These are phyloP conservation scores for Perognathus longimembris DNA, from an alignment of 2,113 vertebrate species.

Conservation along the genomic window DNA sequence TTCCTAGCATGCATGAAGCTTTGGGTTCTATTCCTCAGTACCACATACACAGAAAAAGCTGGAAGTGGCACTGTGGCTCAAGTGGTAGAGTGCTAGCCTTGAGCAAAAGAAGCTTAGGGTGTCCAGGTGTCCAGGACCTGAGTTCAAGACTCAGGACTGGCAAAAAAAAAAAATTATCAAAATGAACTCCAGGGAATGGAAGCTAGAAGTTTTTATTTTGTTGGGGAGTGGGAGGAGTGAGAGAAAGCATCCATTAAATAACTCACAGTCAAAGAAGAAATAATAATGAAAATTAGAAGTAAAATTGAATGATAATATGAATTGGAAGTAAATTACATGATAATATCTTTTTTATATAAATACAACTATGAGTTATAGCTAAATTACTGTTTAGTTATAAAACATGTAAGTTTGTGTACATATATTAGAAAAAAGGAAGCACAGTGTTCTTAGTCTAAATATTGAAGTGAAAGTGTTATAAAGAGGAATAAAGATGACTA, in stretches of 20 bases:
- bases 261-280: conserved; percentile 54
- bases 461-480: not conserved
- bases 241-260: not conserved
- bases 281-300: conserved; percentile 57
- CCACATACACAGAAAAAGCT: no score
- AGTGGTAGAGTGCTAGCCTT: no score
- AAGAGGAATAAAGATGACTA: not conserved
- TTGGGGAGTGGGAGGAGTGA: no score
- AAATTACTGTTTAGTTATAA: not conserved
- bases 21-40: no score
- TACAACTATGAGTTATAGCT: not conserved
- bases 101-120: no score
- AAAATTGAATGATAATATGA: conserved; percentile 8
- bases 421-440: not conserved
- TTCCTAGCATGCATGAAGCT: no score
- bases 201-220: no score
- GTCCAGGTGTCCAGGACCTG: no score
- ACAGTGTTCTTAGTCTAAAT: not conserved
- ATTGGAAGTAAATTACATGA: conserved; percentile 44
- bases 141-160: no score
- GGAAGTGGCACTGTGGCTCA: no score
- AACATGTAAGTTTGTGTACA: not conserved
- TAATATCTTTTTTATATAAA: not conserved
- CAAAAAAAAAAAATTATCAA: no score
- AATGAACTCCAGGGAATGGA: no score